A percentile compares a stretch with the other conserved stretches of the same genome.
Conservation (phyloP, 1,140 invertebrate species). For the Bombus huntii region DNA sequence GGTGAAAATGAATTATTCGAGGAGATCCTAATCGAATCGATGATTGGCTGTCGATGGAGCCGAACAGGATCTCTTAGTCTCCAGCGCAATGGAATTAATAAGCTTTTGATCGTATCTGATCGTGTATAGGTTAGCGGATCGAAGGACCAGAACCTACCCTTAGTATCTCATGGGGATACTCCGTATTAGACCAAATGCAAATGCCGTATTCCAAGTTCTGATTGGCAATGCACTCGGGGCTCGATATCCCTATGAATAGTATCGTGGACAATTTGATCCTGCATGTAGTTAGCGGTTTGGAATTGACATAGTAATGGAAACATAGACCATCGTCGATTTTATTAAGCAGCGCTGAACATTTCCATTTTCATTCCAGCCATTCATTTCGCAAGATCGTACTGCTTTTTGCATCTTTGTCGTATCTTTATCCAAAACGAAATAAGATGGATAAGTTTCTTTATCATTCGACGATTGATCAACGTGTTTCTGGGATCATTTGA, state of each 20-base stretch:
- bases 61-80: not conserved
- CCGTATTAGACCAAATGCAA: conserved; percentile 2
- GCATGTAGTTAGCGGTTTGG: not conserved
- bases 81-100: not conserved
- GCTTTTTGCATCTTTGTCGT: not conserved
- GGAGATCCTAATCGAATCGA: not conserved
- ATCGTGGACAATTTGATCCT: not conserved
- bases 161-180: not conserved
- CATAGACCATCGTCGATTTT: not conserved
- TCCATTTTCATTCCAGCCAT: not conserved
- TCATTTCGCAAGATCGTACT: not conserved
- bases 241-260: not conserved
- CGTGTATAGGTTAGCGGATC: not conserved
- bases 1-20: not conserved
- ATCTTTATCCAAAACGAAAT: no score
- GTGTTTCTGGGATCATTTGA: no score
- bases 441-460: no score
- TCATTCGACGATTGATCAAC: no score
- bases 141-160: not conserved
- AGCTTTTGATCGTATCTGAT: conserved; percentile 1
- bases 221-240: not conserved
- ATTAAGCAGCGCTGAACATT: no score
- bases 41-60: not conserved
- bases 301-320: not conserved
- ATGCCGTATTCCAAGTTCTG: not conserved